Evolutionary conservation across 2,888 invertebrate genomes (phyloP), one percentile per base, ranked within the genome.

Genomic region (Caenorhabditis plicata): DNA sequence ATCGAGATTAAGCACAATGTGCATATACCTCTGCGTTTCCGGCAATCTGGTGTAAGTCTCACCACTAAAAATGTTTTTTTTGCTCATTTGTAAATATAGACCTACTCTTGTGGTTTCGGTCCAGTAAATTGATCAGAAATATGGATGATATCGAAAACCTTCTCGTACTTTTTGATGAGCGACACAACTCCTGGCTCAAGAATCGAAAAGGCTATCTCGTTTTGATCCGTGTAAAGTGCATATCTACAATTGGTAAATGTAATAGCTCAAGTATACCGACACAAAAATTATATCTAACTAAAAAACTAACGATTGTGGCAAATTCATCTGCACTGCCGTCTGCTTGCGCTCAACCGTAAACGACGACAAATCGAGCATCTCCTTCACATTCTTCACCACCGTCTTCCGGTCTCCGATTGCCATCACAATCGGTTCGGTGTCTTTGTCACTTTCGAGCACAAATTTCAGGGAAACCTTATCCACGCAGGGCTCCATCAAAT

Each of bases 111-210:
- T 81, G 89, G 88, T 82, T 92, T 91, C 25, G 87, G 87, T 31
- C 96, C 96, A 38, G 65, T 89, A 84, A 88, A 98, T 81, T 94
- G 90, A 85, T 98, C 98, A 49, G 95, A 94, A 79, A 98, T 87
- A 84, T 98, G 96, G 82, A 98, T 89, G 83, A 89, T 96, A 83
- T 98, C 95, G 77, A 98, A 87, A 81, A 88, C 85, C 57, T 88
- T 86, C 73, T 89, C 87, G 85, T 89, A 92, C 84, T 89, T 92
- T 40, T 80, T 80, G 36, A 84, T 50, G 17, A 81, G 22, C 3
- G 44, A 42, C 2, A 56, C 45, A 3, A 69, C 56, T 41, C 60
- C 55, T 22, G 55, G 54, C 29, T 69, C 69, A 8, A 69, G 48
- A 33, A 69, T 38, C 20, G 65, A 56, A 41, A 31, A 54, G 27